Conservation (phyloP, 2,113 vertebrate genomes). For the Stercorarius parasiticus region DNA sequence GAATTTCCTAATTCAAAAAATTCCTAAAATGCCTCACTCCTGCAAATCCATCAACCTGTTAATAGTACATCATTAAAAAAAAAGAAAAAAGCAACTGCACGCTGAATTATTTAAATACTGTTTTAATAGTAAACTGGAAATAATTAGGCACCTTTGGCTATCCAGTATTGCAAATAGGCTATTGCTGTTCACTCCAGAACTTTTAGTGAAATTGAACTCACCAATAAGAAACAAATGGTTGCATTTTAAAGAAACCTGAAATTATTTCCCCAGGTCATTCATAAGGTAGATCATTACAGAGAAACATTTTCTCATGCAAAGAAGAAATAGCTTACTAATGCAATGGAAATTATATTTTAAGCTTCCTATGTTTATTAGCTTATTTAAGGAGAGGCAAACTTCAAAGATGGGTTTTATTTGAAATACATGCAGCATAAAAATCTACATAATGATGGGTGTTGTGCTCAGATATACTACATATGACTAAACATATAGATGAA, state of each 20-base stretch:
- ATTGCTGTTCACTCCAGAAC: conserved; percentile 22
- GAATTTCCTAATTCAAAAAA: conserved; percentile 13
- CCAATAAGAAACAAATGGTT: conserved; percentile 50
- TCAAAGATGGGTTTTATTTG: not conserved
- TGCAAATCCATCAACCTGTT: conserved; percentile 4
- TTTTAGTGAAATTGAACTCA: conserved; percentile 38
- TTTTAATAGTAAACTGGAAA: conserved; percentile 58
- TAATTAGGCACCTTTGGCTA: conserved; percentile 52
- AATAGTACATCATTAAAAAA: not conserved
- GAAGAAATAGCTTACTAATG: conserved; percentile 15
- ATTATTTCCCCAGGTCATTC: conserved; percentile 64
- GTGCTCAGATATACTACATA: not conserved
- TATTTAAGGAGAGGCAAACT: conserved; percentile 20
- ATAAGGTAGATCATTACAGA: conserved; percentile 55
- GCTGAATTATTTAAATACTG: conserved; percentile 50
- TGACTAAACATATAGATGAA: not conserved
- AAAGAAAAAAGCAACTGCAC: not conserved
- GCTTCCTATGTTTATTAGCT: conserved; percentile 29
- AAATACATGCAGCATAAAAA: not conserved
- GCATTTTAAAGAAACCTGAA: conserved; percentile 55
- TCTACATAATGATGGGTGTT: not conserved
- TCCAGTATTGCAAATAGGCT: not conserved
- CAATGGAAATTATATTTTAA: conserved; percentile 11
- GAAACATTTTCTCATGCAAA: conserved; percentile 16
- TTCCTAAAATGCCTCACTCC: not conserved